phyloP scores from a whole-genome alignment of 2,797 vertebrate genomes.

The Acrossocheilus fasciatus region DNA sequence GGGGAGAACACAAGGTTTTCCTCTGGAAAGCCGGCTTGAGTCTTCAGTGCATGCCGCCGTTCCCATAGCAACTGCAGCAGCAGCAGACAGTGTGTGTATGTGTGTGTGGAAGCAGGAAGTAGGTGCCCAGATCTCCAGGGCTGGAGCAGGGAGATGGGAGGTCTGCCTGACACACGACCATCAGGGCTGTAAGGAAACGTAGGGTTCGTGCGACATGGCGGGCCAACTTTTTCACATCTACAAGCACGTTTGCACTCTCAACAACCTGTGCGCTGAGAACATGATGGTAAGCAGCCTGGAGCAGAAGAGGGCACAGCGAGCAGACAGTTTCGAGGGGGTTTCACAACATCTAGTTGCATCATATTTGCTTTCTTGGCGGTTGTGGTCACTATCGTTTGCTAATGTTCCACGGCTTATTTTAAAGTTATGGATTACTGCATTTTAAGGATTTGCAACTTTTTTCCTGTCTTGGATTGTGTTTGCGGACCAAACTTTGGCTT shows the following conservation, averaged over 20 bases:
- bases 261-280: slow-evolving; percentile 75
- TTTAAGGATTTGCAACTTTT: slow-evolving; percentile 9
- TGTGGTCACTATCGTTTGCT: neutral
- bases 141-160: slow-evolving; percentile 72
- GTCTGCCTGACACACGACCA: slow-evolving; percentile 43
- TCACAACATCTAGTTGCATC: slow-evolving; percentile 22
- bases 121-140: slow-evolving; percentile 59
- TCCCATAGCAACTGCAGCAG: slow-evolving; percentile 82
- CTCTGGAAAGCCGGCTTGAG: slow-evolving; percentile 73
- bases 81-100: slow-evolving; percentile 74
- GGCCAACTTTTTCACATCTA: slow-evolving; percentile 78
- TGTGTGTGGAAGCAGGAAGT: slow-evolving; percentile 69
- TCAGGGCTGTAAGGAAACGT: slow-evolving; percentile 21
- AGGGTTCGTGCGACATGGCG: slow-evolving; percentile 67
- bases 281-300: slow-evolving; percentile 75
- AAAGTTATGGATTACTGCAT: slow-evolving; percentile 5
- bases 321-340: neutral
- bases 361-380: slow-evolving; percentile 20
- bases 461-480: slow-evolving; percentile 12
- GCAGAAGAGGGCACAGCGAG: neutral
- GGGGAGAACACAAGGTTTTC: slow-evolving; percentile 56
- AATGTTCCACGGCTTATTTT: slow-evolving; percentile 28
- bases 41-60: slow-evolving; percentile 78
- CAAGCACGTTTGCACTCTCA: slow-evolving; percentile 78
- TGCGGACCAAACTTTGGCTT: slow-evolving; percentile 9